Conservation (phyloP, 2,888 invertebrate genomes). For the Eurytoma californica region DNA sequence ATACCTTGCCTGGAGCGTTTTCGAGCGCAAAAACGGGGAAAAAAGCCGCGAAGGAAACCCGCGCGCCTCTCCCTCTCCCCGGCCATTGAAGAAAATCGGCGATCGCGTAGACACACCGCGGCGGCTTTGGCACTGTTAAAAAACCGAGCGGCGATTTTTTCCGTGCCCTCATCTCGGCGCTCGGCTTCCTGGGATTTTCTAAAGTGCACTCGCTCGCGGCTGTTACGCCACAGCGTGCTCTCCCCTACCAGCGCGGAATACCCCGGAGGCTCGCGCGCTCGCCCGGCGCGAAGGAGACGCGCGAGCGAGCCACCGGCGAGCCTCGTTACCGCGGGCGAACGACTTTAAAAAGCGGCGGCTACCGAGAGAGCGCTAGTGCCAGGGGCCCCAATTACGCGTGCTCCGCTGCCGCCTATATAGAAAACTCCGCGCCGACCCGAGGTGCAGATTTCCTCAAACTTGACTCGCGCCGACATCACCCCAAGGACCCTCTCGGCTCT, state of each 20-base stretch:
- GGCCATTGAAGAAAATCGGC: slow-evolving; percentile 20
- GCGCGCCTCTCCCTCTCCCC: not conserved
- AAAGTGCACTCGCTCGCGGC: slow-evolving; percentile 39
- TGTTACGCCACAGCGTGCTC: slow-evolving; percentile 61
- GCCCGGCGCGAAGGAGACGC: slow-evolving; percentile 44
- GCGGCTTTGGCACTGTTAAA: not conserved
- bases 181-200: slow-evolving; percentile 62
- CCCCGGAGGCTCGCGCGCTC: slow-evolving; percentile 56
- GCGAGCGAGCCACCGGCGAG: slow-evolving; percentile 49
- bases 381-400: slow-evolving; percentile 65
- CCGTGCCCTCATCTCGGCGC: not conserved
- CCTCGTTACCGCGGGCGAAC: slow-evolving; percentile 67
- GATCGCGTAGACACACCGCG: not conserved
- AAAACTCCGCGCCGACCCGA: slow-evolving; percentile 65
- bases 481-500: not conserved
- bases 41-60: not conserved
- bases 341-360: slow-evolving; percentile 69
- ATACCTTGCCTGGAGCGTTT: not conserved
- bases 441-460: slow-evolving; percentile 68
- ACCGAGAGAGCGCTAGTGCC: slow-evolving; percentile 58
- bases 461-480: slow-evolving; percentile 64
- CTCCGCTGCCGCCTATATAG: slow-evolving; percentile 67
- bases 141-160: slow-evolving; percentile 1
- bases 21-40: not conserved
- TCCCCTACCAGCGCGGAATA: slow-evolving; percentile 57